phyloP scores from a whole-genome alignment of 2,113 vertebrate species.

The Etheostoma spectabile region DNA sequence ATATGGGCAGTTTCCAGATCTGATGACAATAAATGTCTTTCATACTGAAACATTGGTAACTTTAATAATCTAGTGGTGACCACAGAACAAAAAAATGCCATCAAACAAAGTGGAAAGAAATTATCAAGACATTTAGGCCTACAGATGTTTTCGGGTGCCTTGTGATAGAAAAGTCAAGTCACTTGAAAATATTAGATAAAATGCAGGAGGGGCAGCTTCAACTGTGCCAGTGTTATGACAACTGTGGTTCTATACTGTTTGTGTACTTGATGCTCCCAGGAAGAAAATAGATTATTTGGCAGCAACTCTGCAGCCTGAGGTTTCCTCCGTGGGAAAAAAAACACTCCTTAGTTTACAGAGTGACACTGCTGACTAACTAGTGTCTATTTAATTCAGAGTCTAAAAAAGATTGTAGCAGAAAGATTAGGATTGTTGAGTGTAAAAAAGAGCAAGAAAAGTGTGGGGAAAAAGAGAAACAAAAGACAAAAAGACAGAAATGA shows the following conservation, averaged over 20 bases:
- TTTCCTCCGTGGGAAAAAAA: constrained; percentile 47
- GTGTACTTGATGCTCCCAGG: constrained; percentile 33
- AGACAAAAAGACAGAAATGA: not conserved
- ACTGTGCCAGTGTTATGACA: constrained; percentile 56
- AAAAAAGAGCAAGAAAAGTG: not conserved
- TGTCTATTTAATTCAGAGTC: constrained; percentile 1
- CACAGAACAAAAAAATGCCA: not conserved
- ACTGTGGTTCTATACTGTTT: constrained; percentile 46
- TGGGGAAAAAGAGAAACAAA: not conserved
- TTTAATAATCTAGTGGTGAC: not conserved
- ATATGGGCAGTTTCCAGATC: not conserved
- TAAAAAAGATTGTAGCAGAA: not conserved
- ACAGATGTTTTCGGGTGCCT: not conserved
- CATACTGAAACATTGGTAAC: not conserved
- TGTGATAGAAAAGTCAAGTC: constrained; percentile 20
- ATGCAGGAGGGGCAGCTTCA: constrained; percentile 10
- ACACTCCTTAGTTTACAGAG: constrained; percentile 38
- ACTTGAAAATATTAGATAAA: constrained; percentile 34
- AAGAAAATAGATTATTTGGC: constrained; percentile 56
- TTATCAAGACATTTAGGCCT: not conserved
- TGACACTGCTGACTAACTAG: constrained; percentile 5
- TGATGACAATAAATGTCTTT: not conserved
- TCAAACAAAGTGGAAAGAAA: not conserved
- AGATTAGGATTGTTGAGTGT: not conserved
- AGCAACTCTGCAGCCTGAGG: constrained; percentile 42